Evolutionary conservation across 2,113 vertebrate genomes (phyloP), one percentile per base, ranked within the genome.

Genomic region (Taxidea taxus): DNA sequence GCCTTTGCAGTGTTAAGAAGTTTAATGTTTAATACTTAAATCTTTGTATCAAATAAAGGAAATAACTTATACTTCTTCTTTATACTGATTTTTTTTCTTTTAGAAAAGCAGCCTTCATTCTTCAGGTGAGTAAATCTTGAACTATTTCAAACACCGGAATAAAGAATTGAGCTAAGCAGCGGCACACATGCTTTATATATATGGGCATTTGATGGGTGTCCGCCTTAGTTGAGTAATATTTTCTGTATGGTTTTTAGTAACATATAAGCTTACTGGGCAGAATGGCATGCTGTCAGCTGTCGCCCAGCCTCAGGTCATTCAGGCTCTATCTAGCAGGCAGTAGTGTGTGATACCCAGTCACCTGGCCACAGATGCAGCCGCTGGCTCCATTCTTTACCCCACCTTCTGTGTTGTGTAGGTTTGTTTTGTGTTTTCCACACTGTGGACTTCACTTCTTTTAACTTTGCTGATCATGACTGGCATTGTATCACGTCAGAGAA

Each of bases 21-120:
- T 88, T 96, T 93, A 88, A 6, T 74, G 21, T 51, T 91, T 95
- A n/a, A 47, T 93, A 84, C 80, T 92, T 82, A 91, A 60, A 81
- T 93, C 39, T 97, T 60, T 68, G 13, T 51, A 70, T 58, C 25
- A 49, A 80, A 60, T 77, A 60, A 89, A 83, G 88, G 9, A 91
- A 94, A 37, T 96, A 83, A 97, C 18, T 37, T 75, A 10, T 15
- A 7, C 91, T 66, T 94, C 8, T 70, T 80, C 8, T 70, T 80
- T 15, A 44, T 2, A 5, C 18, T 1, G 21, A 39, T 75, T 51
- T 94, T 29, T 97, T 97, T 31, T 95, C 49, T 62, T 49, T 98
- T 97, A 39, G 99, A 99, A 99, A 98, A 99, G 99, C 98, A 99
- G 39, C 54, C 98, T 99, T 90, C 99, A 99, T 91, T 99, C 99